Evolutionary conservation across 2,113 vertebrate genomes (phyloP).

Genomic region (Lophochroa leadbeateri): DNA sequence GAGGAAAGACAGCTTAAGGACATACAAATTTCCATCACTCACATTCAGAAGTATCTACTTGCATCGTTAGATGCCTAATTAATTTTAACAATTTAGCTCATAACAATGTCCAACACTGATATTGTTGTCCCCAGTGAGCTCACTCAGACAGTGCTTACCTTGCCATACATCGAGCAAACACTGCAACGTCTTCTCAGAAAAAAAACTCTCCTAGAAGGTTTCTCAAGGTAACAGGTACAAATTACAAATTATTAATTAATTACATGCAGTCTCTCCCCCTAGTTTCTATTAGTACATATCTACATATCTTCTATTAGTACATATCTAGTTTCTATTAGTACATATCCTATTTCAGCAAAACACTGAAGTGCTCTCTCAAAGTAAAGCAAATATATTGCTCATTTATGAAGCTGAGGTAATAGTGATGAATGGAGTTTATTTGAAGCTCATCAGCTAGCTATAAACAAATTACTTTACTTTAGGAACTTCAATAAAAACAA

Average conservation of each 20-base stretch:
- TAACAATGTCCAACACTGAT: background rate
- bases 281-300: background rate
- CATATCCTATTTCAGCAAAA: background rate
- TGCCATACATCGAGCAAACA: fast-evolving
- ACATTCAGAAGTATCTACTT: background rate
- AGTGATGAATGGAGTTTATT: background rate
- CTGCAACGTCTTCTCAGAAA: background rate
- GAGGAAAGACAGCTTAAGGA: background rate
- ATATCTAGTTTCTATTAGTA: background rate
- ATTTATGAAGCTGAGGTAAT: background rate
- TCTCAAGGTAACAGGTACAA: background rate
- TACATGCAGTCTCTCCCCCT: no score
- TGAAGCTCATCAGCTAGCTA: background rate
- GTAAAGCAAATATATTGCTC: background rate
- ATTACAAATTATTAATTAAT: background rate
- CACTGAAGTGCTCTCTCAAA: background rate
- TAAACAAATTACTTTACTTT: background rate
- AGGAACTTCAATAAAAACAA: background rate
- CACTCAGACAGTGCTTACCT: background rate
- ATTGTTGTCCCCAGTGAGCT: fast-evolving
- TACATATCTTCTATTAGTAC: no score
- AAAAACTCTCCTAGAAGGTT: background rate
- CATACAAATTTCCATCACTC: background rate
- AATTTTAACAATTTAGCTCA: background rate
- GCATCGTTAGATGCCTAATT: background rate